Base-by-base conservation (phyloP, 30 jellyfish, hydroid and myxozoan genomes). In the Cassiopea xamachana region DNA sequence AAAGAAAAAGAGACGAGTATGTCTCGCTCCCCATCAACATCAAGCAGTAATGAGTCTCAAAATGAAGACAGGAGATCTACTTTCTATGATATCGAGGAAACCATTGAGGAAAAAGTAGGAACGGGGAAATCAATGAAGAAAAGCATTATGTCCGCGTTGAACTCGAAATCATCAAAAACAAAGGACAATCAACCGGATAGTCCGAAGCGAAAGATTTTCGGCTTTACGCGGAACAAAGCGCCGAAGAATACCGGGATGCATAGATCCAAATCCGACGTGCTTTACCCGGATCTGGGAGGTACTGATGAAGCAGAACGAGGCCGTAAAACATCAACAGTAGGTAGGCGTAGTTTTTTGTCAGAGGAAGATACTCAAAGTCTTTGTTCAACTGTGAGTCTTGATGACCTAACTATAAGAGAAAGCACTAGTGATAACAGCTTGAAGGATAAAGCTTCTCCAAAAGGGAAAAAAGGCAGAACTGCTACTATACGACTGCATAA, bases 11-110 rank as follows among this genome's bases (percentile, higher is more conserved):
- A 90, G 64, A 46, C 60, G 67, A 90, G 75, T 64, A 81, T 75
- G 92, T 19, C 79, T 27, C 97, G 94, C n/a, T 87, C 94, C 69
- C 94, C 94, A 1, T 87, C 94, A 15, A 75, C 94, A 17, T 87
- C 94, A 13, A 87, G 94, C 58, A 87, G 94, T 79, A 87, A 87
- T 49, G 94, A 81, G 39, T 87, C 94, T 1, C 94, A 87, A 69
- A 39, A 46, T 2, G 94, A 78, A 16, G 94, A 87, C 13, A 48
- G 94, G 27, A 77, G 67, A 67, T 87, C 94, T 43, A 75, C 80
- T 64, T 62, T 77, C 47, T 87, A 75, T 67, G 94, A 77, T 47
- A 76, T 59, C 45, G 94, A 77, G 15, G 94, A 87, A 1, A 85
- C 69, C 1, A 50, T n/a, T 7, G 70, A 75, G 14, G 94, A 87